These are phyloP conservation scores for Coenobita brevimanus DNA, from an alignment of 1,140 invertebrate species.

Conservation along the genomic window DNA sequence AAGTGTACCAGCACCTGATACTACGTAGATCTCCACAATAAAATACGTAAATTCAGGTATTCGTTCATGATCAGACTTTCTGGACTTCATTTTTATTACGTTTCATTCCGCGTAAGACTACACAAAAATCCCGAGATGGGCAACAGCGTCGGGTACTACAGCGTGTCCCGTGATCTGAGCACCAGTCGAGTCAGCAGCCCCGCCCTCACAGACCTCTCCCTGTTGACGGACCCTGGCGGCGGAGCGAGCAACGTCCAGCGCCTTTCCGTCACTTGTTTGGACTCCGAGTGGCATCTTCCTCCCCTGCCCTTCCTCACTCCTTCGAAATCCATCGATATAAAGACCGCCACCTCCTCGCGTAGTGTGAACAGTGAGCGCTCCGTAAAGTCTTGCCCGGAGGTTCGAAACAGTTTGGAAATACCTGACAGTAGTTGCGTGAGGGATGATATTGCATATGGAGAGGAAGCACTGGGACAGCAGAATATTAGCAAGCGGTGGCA, in stretches of 20 bases:
- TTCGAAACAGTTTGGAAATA: not conserved
- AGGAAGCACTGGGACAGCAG: not conserved
- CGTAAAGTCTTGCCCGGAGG: constrained; percentile 26
- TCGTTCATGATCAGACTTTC: too few relatives aligned
- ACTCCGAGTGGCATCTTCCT: not conserved
- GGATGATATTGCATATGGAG: not conserved
- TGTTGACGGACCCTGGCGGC: constrained; percentile 23
- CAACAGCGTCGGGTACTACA: constrained; percentile 54
- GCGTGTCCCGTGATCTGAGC: constrained; percentile 31
- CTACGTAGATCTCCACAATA: too few relatives aligned
- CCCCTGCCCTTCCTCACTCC: not conserved
- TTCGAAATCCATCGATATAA: not conserved
- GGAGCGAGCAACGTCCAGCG: constrained; percentile 19
- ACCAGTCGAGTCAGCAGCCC: constrained; percentile 30
- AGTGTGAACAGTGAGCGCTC: constrained; percentile 11
- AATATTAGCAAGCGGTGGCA: not conserved
- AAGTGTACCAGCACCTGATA: too few relatives aligned
- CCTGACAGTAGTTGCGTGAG: not conserved
- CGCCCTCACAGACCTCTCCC: not conserved
- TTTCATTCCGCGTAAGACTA: too few relatives aligned
- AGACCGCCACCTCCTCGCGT: not conserved
- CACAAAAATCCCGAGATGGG: constrained; percentile 30
- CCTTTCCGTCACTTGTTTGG: constrained; percentile 32
- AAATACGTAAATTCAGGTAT: too few relatives aligned
- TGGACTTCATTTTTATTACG: too few relatives aligned